Evolutionary conservation across 1,140 invertebrate species (phyloP), one percentile per base, ranked within the genome.

Genomic region (Psix sp.): DNA sequence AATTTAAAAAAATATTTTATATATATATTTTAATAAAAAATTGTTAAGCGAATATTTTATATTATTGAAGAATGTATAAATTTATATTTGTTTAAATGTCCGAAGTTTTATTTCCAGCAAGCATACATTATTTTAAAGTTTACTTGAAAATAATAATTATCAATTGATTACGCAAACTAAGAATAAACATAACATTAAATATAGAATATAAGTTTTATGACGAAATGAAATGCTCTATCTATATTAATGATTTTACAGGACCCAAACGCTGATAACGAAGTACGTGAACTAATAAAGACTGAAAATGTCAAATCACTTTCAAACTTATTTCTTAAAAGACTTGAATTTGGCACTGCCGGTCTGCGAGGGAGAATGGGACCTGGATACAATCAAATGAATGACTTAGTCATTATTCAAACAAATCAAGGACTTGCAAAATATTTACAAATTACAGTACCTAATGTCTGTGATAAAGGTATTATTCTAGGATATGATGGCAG

Each of bases 341-440:
- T 97, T 57, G 90, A 92, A 76, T 97, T 97, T 86, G 95, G 95
- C 15, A 97, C 96, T 3, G 95, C 96, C 1, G 96, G 98, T 1
- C 87, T 99, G 5, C 89, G 98, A 59, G 95, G 95, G 0, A 88
- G 88, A 63, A 99, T 99, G 97, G 94, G 92, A 11, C 92, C 96
- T 29, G 98, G 98, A 0, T 98, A 94, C 81, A 91, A 90, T 75
- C 92, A 93, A 51, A 97, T 99, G 94, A 99, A 99, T 88, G 97
- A 99, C 87, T 89, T 99, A 17, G 97, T 99, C 0, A 93, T 99
- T 18, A 91, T 99, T 39, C 98, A 99, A 88, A 96, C 98, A 13
- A 93, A 93, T 3, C 97, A 99, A 91, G 98, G 98, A 3, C 85
- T 99, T 38, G 91, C 92, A 24, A 91, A 92, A 48, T 96, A 98